Conservation (phyloP, 37 sponge, comb jelly and placozoan species). For the Oscarella lobularis region DNA sequence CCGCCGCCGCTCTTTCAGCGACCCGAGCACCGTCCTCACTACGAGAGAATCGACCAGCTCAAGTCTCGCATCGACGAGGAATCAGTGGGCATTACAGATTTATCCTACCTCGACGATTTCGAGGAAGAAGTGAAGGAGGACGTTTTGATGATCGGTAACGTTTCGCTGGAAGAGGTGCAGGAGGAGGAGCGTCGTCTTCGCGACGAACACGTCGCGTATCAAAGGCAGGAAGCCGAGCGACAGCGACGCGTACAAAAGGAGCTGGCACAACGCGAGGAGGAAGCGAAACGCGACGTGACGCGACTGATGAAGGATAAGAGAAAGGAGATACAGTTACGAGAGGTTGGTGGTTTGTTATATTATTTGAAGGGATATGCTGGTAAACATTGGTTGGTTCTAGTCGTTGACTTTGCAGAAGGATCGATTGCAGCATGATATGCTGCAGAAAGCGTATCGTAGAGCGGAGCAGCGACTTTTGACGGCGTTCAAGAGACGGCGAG, state of each 20-base stretch:
- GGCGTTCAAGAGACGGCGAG: constrained; percentile 10
- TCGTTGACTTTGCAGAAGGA: constrained; percentile 6
- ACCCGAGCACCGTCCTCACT: neutral
- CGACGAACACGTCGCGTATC: constrained; percentile 22
- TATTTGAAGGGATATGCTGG: neutral
- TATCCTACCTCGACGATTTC: constrained; percentile 18
- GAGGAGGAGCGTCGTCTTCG: constrained; percentile 23
- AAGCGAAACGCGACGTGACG: constrained; percentile 18
- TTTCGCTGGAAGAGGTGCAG: constrained; percentile 28
- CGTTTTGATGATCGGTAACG: constrained; percentile 28
- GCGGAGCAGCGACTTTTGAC: constrained; percentile 16
- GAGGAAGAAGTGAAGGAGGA: constrained; percentile 20
- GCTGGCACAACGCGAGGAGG: constrained; percentile 6
- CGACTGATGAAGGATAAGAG: constrained; percentile 9
- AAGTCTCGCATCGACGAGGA: neutral
- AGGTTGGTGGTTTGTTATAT: constrained; percentile 12
- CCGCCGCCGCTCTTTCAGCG: neutral
- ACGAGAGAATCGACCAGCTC: neutral
- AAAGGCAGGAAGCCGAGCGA: constrained; percentile 14
- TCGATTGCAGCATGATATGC: constrained; percentile 20
- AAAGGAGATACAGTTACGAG: constrained; percentile 13
- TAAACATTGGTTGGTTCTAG: constrained; percentile 6
- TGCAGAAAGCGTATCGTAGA: constrained; percentile 18
- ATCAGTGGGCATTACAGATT: too few species aligned
- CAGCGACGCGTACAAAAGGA: constrained; percentile 11